Evolutionary conservation across 2,888 invertebrate genomes (phyloP).

Genomic region (Drosophila robusta): DNA sequence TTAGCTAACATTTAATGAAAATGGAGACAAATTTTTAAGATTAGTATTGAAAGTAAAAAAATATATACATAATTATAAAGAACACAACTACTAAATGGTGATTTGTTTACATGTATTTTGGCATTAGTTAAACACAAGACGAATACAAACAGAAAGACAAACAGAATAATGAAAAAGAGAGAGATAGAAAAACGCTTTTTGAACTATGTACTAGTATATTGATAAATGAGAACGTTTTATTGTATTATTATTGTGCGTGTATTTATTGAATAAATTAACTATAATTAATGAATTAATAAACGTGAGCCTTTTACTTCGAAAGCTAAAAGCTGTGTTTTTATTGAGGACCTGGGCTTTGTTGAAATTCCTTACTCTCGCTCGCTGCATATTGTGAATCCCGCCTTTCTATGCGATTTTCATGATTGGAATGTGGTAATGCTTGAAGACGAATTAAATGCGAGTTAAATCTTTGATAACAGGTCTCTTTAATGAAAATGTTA

Average conservation of each 20-base stretch:
- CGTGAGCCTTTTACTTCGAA: constrained; percentile 77
- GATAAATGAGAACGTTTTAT: constrained; percentile 68
- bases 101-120: constrained; percentile 68
- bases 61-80: background rate
- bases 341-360: background rate
- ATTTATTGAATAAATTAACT: constrained; percentile 72
- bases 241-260: constrained; percentile 75
- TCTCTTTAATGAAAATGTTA: too few species aligned
- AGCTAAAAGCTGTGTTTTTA: constrained; percentile 40
- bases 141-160: background rate
- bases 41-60: constrained; percentile 18
- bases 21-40: constrained; percentile 31
- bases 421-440: too few species aligned
- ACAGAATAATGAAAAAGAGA: constrained; percentile 22
- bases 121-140: constrained; percentile 38
- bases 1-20: constrained; percentile 46
- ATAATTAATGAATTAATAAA: constrained; percentile 68
- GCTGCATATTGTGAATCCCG: too few species aligned
- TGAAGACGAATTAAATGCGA: too few species aligned
- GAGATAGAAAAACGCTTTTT: constrained; percentile 53
- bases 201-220: constrained; percentile 61
- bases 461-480: too few species aligned
- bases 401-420: too few species aligned
- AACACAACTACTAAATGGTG: constrained; percentile 46
- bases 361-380: too few species aligned